phyloP scores from a whole-genome alignment of 1,140 invertebrate genomes.

The Physella acuta region DNA sequence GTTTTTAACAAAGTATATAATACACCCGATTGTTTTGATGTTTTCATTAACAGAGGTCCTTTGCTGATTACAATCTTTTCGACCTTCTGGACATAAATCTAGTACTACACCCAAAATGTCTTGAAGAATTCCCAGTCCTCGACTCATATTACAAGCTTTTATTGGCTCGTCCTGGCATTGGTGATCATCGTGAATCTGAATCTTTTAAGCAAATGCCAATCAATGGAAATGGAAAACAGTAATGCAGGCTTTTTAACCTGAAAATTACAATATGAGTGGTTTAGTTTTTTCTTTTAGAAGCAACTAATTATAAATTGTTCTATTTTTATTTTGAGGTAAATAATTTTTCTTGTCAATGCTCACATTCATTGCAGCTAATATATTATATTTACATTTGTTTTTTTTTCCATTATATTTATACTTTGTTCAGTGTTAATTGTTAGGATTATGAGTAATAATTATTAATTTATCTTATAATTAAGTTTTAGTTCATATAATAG shows the following conservation, averaged over 20 bases:
- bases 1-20: background rate
- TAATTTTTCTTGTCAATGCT: too few species aligned
- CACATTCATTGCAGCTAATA: too few species aligned
- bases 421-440: too few species aligned
- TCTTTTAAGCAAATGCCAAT: constrained; percentile 38
- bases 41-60: constrained; percentile 54
- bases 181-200: constrained; percentile 43
- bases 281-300: background rate
- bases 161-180: constrained; percentile 36
- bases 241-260: constrained; percentile 8
- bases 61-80: constrained; percentile 63
- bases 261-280: constrained; percentile 10
- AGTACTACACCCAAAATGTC: constrained; percentile 54
- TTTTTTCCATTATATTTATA: too few species aligned
- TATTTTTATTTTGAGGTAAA: too few species aligned
- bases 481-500: too few species aligned
- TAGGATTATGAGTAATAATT: too few species aligned
- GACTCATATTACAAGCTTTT: constrained; percentile 55
- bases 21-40: background rate
- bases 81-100: constrained; percentile 61
- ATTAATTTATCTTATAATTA: too few species aligned
- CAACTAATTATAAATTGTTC: too few species aligned
- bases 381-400: too few species aligned
- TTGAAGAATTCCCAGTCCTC: constrained; percentile 59
- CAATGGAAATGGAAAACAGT: constrained; percentile 57